phyloP scores from a whole-genome alignment of 2,113 vertebrate genomes.

The Saimiri boliviensis region DNA sequence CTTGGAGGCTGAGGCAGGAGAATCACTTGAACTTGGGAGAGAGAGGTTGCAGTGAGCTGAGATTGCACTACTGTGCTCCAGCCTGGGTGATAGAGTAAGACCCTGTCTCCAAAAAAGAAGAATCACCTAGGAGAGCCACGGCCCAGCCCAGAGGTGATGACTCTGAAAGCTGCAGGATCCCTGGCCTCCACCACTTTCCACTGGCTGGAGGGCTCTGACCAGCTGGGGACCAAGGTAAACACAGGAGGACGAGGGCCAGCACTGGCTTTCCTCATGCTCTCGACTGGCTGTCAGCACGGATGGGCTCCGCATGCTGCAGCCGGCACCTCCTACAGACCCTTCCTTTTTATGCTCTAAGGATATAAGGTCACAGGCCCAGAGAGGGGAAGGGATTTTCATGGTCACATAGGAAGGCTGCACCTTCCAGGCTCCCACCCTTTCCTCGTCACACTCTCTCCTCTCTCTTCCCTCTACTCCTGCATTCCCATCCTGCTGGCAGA shows the following conservation, averaged over 20 bases:
- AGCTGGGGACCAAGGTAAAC: neutral
- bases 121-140: neutral
- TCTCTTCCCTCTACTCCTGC: neutral
- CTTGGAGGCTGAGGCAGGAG: no score
- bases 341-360: neutral
- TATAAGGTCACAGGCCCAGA: neutral
- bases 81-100: no score
- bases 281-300: neutral
- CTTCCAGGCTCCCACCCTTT: neutral
- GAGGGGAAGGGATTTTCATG: neutral
- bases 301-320: neutral
- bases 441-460: neutral
- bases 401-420: neutral
- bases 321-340: neutral
- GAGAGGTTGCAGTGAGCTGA: no score
- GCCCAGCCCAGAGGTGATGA: neutral
- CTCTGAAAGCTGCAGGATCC: neutral
- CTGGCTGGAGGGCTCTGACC: neutral
- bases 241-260: neutral
- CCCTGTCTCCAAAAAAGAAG: neutral
- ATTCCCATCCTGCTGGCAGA: neutral
- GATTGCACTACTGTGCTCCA: no score
- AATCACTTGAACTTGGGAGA: no score
- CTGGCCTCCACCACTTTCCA: neutral
- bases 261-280: neutral